A percentile compares a stretch with the other conserved stretches of the same genome.
Evolutionary conservation across 2,888 invertebrate genomes (phyloP).

Genomic region (Alsophila aescularia): DNA sequence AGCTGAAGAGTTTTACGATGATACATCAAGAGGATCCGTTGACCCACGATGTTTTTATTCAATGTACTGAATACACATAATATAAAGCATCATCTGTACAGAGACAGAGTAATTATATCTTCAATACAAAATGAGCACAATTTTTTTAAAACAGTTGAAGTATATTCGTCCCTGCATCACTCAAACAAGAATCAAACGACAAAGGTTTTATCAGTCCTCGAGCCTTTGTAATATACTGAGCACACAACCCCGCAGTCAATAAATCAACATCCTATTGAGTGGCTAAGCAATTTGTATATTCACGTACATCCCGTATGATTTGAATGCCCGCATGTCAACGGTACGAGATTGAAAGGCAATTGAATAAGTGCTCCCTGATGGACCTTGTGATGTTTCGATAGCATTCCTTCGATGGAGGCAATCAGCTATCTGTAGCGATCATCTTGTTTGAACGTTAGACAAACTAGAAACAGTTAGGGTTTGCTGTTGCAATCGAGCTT

Average conservation of each 20-base stretch:
- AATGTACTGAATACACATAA: too few relatives aligned
- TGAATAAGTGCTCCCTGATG: slow-evolving; percentile 50
- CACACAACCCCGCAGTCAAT: slow-evolving; percentile 38
- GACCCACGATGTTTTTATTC: too few relatives aligned
- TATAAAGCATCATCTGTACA: too few relatives aligned
- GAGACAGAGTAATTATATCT: too few relatives aligned
- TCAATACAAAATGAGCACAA: too few relatives aligned
- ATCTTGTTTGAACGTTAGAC: slow-evolving; percentile 15
- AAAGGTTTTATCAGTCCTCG: slow-evolving; percentile 1
- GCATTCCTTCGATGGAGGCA: slow-evolving; percentile 35
- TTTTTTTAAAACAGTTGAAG: neutral
- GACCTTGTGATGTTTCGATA: slow-evolving; percentile 41
- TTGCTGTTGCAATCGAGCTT: neutral
- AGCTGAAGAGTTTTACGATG: slow-evolving; percentile 4
- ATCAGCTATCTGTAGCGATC: slow-evolving; percentile 32
- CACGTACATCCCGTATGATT: slow-evolving; percentile 54
- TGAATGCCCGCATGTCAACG: slow-evolving; percentile 56
- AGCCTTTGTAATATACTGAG: slow-evolving; percentile 5
- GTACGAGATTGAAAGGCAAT: slow-evolving; percentile 48
- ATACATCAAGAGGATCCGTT: neutral
- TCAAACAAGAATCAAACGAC: slow-evolving; percentile 3
- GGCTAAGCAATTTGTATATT: slow-evolving; percentile 62
- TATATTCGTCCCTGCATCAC: neutral
- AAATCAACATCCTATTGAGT: slow-evolving; percentile 55
- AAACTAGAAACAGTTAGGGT: neutral